Evolutionary conservation across 2,113 vertebrate species (phyloP), one percentile per base, ranked within the genome.

Genomic region (Brachypteracias leptosomus): DNA sequence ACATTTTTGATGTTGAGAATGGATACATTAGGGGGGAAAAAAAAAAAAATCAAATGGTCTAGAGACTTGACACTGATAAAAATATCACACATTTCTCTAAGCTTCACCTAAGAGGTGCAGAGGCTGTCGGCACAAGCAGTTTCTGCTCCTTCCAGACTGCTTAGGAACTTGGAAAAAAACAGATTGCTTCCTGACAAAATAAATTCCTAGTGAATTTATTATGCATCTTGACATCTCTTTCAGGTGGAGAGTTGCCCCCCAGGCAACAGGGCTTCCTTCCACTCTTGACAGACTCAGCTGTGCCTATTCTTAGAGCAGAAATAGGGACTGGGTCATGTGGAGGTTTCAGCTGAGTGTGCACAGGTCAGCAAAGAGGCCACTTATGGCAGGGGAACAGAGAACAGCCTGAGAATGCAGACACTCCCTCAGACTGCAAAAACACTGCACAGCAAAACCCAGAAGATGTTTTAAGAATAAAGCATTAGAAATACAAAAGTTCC

Each of bases 351-450:
- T 26, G 62, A 88, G 85, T 33, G 54, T 44, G 83, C 68, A 28
- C 77, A 66, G 91, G 80, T 74, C 84, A 93, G 85, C 91, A 81
- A 51, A 94, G 90, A 31, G 40, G 21, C 58, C 81, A 67, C 77
- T 87, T 75, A 31, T 1, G 35, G 58, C 90, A 93, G 81, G 67
- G 81, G 82, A 93, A 70, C n/a, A 92, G 62, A 55, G 70, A 83
- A 42, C 72, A 80, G 81, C 67, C 92, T 62, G 74, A 54, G 72
- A 75, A 94, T 11, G 19, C 77, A 80, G 72, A 66, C 22, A 29
- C 83, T 90, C 85, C 88, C 90, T 44, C 77, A 84, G 89, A 70
- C 87, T 92, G 75, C 26, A 88, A 84, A 94, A 93, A 89, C 95
- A 83, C 89, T 70, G 67, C 47, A 67, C 79, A 84, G 82, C 52